phyloP scores from a whole-genome alignment of 2,113 vertebrate species.

The Peromyscus leucopus region DNA sequence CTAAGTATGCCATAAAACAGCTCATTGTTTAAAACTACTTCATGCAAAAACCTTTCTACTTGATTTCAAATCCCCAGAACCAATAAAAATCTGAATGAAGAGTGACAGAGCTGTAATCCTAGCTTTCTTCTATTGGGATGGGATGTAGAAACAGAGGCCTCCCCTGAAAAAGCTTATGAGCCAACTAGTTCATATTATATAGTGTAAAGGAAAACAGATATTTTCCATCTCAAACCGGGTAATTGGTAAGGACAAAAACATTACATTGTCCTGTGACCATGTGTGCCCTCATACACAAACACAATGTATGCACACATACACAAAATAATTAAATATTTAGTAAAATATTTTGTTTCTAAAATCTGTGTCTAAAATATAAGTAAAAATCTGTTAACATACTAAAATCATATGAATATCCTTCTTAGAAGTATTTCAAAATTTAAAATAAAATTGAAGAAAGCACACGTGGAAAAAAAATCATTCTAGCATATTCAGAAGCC shows the following conservation, averaged over 20 bases:
- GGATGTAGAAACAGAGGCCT: neutral
- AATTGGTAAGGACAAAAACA: neutral
- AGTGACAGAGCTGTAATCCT: neutral
- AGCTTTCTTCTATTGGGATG: neutral
- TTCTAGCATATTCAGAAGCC: neutral
- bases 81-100: neutral
- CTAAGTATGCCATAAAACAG: neutral
- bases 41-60: neutral
- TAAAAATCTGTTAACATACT: neutral
- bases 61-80: neutral
- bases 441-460: neutral
- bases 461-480: neutral
- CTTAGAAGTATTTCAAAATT: neutral
- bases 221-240: neutral
- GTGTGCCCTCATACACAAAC: neutral
- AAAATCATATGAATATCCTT: neutral
- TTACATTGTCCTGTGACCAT: neutral
- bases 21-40: neutral
- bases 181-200: neutral
- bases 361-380: neutral
- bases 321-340: neutral
- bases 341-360: neutral
- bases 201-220: neutral
- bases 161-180: neutral
- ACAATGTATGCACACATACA: neutral